Evolutionary conservation across 2,797 vertebrate species (phyloP), one percentile per base, ranked within the genome.

Genomic region (Leptodactylus fallax): DNA sequence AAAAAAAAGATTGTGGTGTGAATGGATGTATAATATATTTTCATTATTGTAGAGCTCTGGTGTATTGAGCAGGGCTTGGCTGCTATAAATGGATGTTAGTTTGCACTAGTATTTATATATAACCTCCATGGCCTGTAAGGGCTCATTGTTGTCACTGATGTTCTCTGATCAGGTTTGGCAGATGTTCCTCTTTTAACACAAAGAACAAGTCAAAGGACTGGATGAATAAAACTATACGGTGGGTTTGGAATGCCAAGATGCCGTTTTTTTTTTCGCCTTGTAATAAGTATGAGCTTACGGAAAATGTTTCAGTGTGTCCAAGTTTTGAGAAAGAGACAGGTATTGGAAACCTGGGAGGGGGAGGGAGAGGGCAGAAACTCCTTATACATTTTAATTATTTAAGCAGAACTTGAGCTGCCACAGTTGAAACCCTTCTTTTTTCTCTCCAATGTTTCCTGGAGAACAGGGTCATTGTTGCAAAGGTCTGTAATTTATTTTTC

Each of bases 311-410:
- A 58, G 45, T 56, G 2, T 11, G 3, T n/a, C 79, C 12, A 72
- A 51, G 69, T 45, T 76, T 77, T 83, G 23, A 60, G 27, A 63
- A 77, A 51, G 67, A n/a, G 83, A 80, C 72, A 86, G 27, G 88
- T 86, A 89, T 86, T 86, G 72, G 60, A 63, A 86, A 86, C 55
- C 72, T 77, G 53, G 92, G 90, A 89, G 88, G 90, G 90, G 91
- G 92, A 91, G 91, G 92, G 90, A 92, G 90, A 91, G 90, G 88
- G 85, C 90, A 91, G 83, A 79, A 85, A 56, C 89, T 90, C 90
- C 89, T 87, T 85, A 87, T 90, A 90, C 87, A 89, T 88, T 93
- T 92, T 93, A 92, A 94, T 93, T 92, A 92, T 92, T 10, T 90
- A 91, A 90, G 88, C 91, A 90, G 92, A 93, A 92, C 92, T 90